Conservation (phyloP, 2,113 vertebrate species). For the Lucifuga dentata region DNA sequence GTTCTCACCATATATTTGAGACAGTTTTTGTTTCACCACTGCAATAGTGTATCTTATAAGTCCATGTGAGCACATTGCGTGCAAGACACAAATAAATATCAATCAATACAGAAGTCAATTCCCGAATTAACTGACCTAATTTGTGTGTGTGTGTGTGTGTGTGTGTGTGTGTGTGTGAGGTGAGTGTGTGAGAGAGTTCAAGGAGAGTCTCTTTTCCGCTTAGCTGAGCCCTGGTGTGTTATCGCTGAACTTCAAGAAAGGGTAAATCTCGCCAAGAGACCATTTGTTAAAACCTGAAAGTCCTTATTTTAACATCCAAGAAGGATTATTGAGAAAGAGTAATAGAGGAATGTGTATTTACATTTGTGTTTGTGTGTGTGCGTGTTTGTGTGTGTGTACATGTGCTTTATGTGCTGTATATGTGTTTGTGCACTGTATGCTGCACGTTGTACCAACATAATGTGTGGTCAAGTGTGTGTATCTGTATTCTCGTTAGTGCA, state of each 20-base stretch:
- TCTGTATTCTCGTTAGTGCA: constrained; percentile 59
- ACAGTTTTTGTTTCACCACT: no score
- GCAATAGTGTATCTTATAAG: no score
- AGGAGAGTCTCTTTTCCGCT: no score
- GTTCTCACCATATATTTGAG: no score
- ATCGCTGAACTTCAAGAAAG: background rate
- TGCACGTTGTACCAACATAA: constrained; percentile 13
- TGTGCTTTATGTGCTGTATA: background rate
- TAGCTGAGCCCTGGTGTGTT: no score
- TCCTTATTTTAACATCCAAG: constrained; percentile 16
- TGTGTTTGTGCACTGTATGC: constrained; percentile 6
- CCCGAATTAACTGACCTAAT: no score
- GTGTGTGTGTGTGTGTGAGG: no score
- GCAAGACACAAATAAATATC: no score
- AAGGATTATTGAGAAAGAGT: constrained; percentile 8
- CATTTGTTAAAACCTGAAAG: background rate
- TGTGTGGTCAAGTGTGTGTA: constrained; percentile 43
- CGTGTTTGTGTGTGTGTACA: constrained; percentile 5
- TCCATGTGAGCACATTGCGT: no score
- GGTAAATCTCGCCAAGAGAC: background rate
- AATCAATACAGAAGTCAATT: no score
- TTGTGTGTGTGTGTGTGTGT: no score
- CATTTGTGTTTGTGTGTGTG: constrained; percentile 7
- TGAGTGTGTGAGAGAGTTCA: no score
- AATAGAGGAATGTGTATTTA: background rate